Conservation (phyloP, 2,113 vertebrate species). For the Sporophila hypoxantha region DNA sequence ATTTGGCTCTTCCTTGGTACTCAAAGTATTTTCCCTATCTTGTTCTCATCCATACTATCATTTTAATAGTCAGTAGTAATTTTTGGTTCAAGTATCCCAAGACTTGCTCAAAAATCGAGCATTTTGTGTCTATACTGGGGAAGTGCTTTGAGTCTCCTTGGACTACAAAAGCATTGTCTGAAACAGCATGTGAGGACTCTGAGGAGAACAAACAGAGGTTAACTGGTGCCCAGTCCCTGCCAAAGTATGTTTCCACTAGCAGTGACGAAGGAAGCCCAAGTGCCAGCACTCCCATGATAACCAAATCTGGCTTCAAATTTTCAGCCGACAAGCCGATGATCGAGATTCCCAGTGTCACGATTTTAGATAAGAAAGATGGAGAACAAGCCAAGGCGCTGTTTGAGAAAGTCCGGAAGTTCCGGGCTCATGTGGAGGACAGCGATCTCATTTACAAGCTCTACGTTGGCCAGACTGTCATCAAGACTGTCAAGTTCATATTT, state of each 20-base stretch:
- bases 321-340: slow-evolving; percentile 91
- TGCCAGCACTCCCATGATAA: slow-evolving; percentile 86
- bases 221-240: slow-evolving; percentile 83
- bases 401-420: slow-evolving; percentile 96
- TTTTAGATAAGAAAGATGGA: slow-evolving; percentile 96
- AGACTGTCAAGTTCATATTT: slow-evolving; percentile 94
- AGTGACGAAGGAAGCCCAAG: slow-evolving; percentile 94
- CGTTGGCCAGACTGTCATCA: slow-evolving; percentile 92
- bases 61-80: slow-evolving; percentile 98
- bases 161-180: slow-evolving; percentile 96
- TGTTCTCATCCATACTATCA: slow-evolving; percentile 94
- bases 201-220: slow-evolving; percentile 95
- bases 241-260: slow-evolving; percentile 92
- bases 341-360: slow-evolving; percentile 92
- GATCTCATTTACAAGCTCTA: slow-evolving; percentile 96
- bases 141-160: slow-evolving; percentile 98
- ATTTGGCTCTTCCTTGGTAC: slow-evolving; percentile 96
- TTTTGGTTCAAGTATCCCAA: slow-evolving; percentile 99
- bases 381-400: slow-evolving; percentile 97
- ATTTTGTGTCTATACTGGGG: slow-evolving; percentile 95
- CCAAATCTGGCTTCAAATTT: slow-evolving; percentile 89
- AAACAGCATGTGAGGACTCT: slow-evolving; percentile 94
- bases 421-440: slow-evolving; percentile 93
- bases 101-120: slow-evolving; percentile 97
- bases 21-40: slow-evolving; percentile 98